Evolutionary conservation across 2,888 invertebrate genomes (phyloP).

Genomic region (Poecilobothrus nobilitatus): DNA sequence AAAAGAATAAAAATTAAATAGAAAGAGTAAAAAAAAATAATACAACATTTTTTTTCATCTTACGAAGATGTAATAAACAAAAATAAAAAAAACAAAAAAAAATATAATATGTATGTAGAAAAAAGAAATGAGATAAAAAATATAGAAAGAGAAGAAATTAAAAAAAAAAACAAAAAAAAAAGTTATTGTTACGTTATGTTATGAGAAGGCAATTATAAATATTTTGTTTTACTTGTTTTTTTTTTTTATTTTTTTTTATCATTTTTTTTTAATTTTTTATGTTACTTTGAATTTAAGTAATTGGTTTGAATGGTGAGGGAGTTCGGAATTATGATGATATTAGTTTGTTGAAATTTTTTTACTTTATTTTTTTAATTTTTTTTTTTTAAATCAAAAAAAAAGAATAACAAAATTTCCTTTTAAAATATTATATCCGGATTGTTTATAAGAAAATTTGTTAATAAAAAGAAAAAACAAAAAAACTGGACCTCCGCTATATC

Average conservation of each 20-base stretch:
- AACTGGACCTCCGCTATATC: too few species aligned
- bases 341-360: background rate
- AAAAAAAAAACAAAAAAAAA: background rate
- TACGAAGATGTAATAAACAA: background rate
- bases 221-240: background rate
- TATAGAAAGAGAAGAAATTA: too few species aligned
- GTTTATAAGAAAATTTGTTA: too few species aligned
- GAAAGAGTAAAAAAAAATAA: background rate
- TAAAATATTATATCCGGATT: background rate
- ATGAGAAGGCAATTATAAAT: slow-evolving; percentile 1
- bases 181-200: slow-evolving; percentile 3
- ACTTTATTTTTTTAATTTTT: background rate
- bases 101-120: too few species aligned
- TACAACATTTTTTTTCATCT: too few species aligned
- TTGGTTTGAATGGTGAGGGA: background rate
- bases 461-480: too few species aligned
- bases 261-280: background rate
- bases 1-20: background rate
- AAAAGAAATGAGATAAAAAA: too few species aligned
- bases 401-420: background rate
- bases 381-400: background rate
- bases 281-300: background rate
- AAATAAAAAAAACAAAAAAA: background rate
- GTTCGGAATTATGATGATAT: background rate
- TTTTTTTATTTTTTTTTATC: background rate